Evolutionary conservation across 2,888 invertebrate species (phyloP), one percentile per base, ranked within the genome.

Genomic region (Melanostoma scalare): DNA sequence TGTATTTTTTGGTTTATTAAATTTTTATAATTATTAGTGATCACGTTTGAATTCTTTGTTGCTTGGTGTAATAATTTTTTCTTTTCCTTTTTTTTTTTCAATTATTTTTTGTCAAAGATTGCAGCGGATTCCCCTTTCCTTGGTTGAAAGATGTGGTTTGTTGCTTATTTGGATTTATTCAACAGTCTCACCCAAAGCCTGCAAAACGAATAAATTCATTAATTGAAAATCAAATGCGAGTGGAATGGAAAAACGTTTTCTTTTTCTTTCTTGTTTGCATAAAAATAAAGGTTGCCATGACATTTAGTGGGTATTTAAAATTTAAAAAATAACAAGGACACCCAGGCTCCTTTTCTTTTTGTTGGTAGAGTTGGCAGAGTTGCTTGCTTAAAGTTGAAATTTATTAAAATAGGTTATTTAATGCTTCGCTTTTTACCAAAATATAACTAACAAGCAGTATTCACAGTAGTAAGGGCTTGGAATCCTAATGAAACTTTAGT

Each of bases 151-250:
- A 68, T 81, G 79, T 44, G 69, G 63, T 81, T 82, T 86, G 74
- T 77, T 76, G 33, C 82, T 84, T 73, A 50, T 73, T 53, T 77
- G 87, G 87, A 86, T 87, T 87, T 87, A 87, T 85, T 87, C 86
- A 87, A 88, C 88, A 88, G 87, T 88, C 88, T 88, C 88, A 88
- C 87, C 88, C 87, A 88, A 89, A 87, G 87, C 88, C 88, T 89
- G 86, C 61, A 87, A 88, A 85, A 85, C 68, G 71, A 86, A 75
- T 46, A 74, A 71, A 36, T 53, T 3, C 73, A 63, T 61, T 36
- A 46, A 60, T 10, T 44, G n/a, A 65, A 65, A 44, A 48, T 67
- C 20, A 20, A 20, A 20, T 20, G 20, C 1, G 20, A 1, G 20
- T 20, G 20, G 20, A 20, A 20, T 20, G 20, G 20, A 20, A 20